A percentile compares a stretch with the other conserved stretches of the same genome.
Evolutionary conservation across 2,888 invertebrate genomes (phyloP).

Genomic region (Hylaea fasciaria): DNA sequence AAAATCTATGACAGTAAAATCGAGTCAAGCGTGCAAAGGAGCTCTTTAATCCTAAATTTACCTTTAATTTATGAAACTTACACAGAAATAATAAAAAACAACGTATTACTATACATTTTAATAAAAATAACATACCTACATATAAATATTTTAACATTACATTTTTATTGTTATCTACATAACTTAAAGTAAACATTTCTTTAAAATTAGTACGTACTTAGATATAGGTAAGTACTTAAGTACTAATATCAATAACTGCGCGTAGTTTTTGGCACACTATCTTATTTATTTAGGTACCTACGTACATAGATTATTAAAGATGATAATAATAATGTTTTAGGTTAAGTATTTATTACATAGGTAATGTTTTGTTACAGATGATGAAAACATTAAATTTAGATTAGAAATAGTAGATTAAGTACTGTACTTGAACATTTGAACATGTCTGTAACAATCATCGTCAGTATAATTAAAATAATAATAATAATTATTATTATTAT

Average conservation of each 20-base stretch:
- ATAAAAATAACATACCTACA: constrained; percentile 77
- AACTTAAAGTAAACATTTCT: constrained; percentile 9
- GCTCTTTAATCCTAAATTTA: too few relatives aligned
- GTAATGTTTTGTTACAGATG: neutral
- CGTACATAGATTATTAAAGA: too few relatives aligned
- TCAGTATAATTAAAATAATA: too few relatives aligned
- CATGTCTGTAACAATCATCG: too few relatives aligned
- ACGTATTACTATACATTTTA: constrained; percentile 62
- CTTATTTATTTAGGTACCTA: neutral
- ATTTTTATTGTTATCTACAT: constrained; percentile 3
- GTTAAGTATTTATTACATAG: too few relatives aligned
- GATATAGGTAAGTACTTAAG: neutral
- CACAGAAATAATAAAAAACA: neutral
- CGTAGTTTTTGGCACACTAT: constrained; percentile 13
- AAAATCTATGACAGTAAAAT: too few relatives aligned
- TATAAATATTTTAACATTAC: constrained; percentile 62
- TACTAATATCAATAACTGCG: constrained; percentile 2
- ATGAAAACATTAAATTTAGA: neutral
- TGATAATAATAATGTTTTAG: too few relatives aligned
- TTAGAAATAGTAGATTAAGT: neutral
- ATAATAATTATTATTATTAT: too few relatives aligned
- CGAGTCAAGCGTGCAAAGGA: too few relatives aligned
- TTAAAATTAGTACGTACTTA: constrained; percentile 1
- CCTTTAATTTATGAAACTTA: too few relatives aligned
- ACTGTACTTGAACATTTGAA: too few relatives aligned